Conservation (phyloP, 1,140 invertebrate species). For the Pseudoatta argentina region DNA sequence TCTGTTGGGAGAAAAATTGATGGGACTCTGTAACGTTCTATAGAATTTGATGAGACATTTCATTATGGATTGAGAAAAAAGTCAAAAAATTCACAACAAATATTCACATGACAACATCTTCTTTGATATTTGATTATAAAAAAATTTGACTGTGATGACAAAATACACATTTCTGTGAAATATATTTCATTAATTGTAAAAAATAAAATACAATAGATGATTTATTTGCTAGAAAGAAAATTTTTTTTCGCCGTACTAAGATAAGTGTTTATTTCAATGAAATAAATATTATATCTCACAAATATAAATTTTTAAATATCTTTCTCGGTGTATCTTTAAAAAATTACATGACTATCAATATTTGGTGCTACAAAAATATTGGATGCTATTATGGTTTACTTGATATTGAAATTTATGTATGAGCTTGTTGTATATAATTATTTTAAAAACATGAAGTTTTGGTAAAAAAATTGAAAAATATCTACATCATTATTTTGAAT, state of each 20-base stretch:
- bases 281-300: no score
- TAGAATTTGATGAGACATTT: not conserved
- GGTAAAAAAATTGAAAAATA: not conserved
- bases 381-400: not conserved
- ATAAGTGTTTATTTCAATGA: no score
- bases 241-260: no score
- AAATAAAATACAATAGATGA: no score
- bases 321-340: not conserved
- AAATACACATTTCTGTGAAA: no score
- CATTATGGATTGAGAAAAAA: not conserved
- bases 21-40: not conserved
- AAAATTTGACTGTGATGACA: no score
- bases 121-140: no score
- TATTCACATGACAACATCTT: no score
- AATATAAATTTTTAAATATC: no score
- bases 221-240: no score
- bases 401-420: not conserved
- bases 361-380: not conserved
- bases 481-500: not conserved
- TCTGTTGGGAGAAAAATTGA: not conserved
- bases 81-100: no score
- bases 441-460: not conserved
- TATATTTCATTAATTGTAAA: no score
- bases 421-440: not conserved
- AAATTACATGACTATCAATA: constrained; percentile 9